Evolutionary conservation across 2,888 invertebrate genomes (phyloP).

Genomic region (Nebria salina): DNA sequence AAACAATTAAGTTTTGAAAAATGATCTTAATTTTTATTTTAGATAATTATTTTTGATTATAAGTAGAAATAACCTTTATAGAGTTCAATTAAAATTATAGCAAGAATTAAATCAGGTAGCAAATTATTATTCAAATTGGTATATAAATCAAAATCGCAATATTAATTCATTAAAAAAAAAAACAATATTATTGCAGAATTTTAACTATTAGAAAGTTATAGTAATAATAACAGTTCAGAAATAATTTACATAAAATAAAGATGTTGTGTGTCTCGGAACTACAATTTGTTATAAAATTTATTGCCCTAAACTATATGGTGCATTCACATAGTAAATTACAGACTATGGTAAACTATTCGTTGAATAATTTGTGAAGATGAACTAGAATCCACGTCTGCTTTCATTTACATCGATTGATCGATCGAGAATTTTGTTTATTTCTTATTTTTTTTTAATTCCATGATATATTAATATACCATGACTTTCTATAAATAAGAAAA

Average conservation of each 20-base stretch:
- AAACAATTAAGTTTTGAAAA: background rate
- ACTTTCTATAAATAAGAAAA: conserved; percentile 1
- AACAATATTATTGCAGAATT: conserved; percentile 11
- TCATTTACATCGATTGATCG: background rate
- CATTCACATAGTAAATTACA: background rate
- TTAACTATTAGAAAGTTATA: conserved; percentile 32
- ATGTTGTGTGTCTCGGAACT: conserved; percentile 9
- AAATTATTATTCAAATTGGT: conserved; percentile 4
- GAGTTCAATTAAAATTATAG: background rate
- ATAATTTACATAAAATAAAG: conserved; percentile 34
- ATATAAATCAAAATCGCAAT: conserved; percentile 2
- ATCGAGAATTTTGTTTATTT: background rate
- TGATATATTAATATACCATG: background rate
- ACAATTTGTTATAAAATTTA: conserved; percentile 20
- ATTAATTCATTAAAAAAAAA: conserved; percentile 3
- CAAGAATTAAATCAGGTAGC: conserved; percentile 8
- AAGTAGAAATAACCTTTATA: background rate
- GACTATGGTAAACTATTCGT: background rate
- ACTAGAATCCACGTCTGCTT: background rate
- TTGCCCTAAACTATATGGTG: conserved; percentile 16
- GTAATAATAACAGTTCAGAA: conserved; percentile 18
- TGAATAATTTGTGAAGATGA: background rate
- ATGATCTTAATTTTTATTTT: background rate
- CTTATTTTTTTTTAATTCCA: background rate
- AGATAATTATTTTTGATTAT: background rate